Conservation (phyloP, 1,140 invertebrate species). For the Pogonognathellus flavescens region DNA sequence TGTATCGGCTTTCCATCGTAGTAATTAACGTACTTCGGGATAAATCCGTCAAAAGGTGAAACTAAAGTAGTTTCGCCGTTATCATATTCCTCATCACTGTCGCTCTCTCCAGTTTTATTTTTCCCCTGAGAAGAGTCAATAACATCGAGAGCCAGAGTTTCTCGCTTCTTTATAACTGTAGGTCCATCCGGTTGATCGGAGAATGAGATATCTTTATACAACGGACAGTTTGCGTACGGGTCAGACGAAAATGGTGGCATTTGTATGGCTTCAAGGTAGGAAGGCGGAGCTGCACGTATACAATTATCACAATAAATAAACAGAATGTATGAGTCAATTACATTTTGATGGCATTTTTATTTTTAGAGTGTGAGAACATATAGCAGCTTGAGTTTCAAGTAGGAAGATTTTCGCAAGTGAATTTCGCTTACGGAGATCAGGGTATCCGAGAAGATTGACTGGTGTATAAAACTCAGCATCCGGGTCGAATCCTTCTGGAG, state of each 20-base stretch:
- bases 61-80: neutral
- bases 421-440: constrained; percentile 53
- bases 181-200: neutral
- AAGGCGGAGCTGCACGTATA: constrained; percentile 45
- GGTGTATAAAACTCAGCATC: constrained; percentile 30
- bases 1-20: neutral
- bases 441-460: constrained; percentile 47
- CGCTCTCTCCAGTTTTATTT: neutral
- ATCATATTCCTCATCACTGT: constrained; percentile 9
- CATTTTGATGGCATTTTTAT: constrained; percentile 11
- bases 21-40: constrained; percentile 38
- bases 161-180: neutral
- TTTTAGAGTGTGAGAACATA: neutral
- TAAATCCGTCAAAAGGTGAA: constrained; percentile 13
- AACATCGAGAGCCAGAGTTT: neutral
- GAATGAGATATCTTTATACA: constrained; percentile 20
- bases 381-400: neutral
- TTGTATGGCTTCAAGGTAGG: constrained; percentile 52
- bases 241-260: neutral
- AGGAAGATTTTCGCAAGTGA: neutral
- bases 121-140: neutral
- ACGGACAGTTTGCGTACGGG: neutral
- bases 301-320: constrained; percentile 5
- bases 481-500: constrained; percentile 9
- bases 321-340: neutral